Base-by-base conservation (phyloP, 2,113 vertebrate species). In the Podocnemis expansa region DNA sequence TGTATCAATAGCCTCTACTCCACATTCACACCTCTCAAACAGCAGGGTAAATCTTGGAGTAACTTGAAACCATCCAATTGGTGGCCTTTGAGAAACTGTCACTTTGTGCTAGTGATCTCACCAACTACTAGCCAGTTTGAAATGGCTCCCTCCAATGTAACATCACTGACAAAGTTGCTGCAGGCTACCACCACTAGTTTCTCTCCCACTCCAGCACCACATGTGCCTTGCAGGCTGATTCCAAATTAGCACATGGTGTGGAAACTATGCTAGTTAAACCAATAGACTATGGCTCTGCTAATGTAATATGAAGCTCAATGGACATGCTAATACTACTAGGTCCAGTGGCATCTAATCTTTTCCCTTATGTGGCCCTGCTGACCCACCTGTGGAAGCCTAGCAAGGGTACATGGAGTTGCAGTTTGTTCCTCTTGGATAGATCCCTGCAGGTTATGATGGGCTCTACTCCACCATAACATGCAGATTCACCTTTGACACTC, bases 1-100 rank as follows among this genome's bases (percentile, higher is more conserved):
- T 43, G 6, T n/a, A 85, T 56, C 2, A 89, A 5, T 41, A 70
- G 29, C 25, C 43, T 56, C 78, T 0, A 0, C 56, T 9, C 19
- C 41, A 29, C n/a, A 56, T 25, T 54, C 54, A 81, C 54, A 43
- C 38, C 25, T 41, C 54, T 31, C 5, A 41, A 25, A 25, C n/a
- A 12, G 54, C 25, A 52, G 38, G 14, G 13, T 27, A 41, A 27
- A 81, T 43, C 41, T 55, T 43, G 25, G 52, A 56, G 80, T 25
- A 43, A 17, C 52, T 80, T n/a, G 24, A 14, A 22, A 75, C 43
- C 24, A 75, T 43, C 24, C 41, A 75, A 45, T 75, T 24, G n/a
- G 10, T 43, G 52, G 52, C 27, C 80, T 81, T 41, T 9, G 38
- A 81, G 70, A 13, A 38, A 41, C 80, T 29, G 16, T 9, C 52